A percentile compares a stretch with the other conserved stretches of the same genome.
phyloP scores from a whole-genome alignment of 2,113 vertebrate species.

The Amblyornis subalaris region DNA sequence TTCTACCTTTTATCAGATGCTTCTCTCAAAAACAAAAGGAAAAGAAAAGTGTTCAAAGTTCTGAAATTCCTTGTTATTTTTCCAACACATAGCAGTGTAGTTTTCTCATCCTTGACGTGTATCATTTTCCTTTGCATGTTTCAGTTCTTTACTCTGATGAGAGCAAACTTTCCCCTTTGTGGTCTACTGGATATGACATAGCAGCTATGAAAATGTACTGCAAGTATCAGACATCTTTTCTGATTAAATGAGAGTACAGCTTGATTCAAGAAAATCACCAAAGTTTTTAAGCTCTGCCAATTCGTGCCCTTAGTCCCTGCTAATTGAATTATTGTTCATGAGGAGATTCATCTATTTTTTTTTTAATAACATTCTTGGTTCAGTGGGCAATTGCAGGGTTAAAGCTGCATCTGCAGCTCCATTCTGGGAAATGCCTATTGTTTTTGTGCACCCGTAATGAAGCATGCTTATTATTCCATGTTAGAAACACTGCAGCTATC shows the following conservation, averaged over 20 bases:
- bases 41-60: not conserved
- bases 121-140: not conserved
- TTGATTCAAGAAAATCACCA: not conserved
- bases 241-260: not conserved
- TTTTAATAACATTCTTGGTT: not conserved
- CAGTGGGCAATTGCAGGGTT: not conserved
- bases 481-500: not conserved
- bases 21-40: not conserved
- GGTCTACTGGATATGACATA: not conserved
- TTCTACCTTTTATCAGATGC: not conserved
- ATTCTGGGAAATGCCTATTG: not conserved
- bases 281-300: not conserved
- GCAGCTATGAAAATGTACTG: not conserved
- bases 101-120: not conserved
- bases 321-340: not conserved
- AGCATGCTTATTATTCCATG: not conserved
- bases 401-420: not conserved
- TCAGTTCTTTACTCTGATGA: not conserved
- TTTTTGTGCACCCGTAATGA: not conserved
- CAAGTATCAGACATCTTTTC: not conserved
- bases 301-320: not conserved
- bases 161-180: not conserved
- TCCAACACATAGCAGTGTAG: not conserved
- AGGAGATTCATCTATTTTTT: not conserved
- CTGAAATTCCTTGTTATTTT: not conserved